Percentiles rank a stretch among this genome's conserved stretches.
phyloP scores from a whole-genome alignment of 2,888 invertebrate species.

The Nephrocerus scutellatus region DNA sequence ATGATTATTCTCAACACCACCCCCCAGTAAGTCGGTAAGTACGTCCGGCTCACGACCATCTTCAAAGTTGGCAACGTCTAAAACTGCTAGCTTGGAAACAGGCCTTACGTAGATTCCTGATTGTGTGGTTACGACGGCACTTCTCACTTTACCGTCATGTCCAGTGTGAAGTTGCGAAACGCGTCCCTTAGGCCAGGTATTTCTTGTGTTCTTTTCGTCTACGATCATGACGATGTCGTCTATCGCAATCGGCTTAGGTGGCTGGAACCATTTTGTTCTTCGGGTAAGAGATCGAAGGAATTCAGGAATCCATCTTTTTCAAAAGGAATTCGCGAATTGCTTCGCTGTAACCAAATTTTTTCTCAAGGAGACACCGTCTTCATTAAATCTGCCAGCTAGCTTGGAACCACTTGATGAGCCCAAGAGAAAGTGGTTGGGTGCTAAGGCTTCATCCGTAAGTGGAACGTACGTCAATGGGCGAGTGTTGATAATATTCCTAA shows the following conservation, averaged over 20 bases:
- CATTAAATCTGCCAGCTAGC: constrained; percentile 7
- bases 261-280: constrained; percentile 18
- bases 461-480: constrained; percentile 16
- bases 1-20: too few relatives aligned
- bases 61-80: too few relatives aligned
- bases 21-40: too few relatives aligned
- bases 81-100: constrained; percentile 18
- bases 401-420: constrained; percentile 20
- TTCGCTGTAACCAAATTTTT: constrained; percentile 14
- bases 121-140: constrained; percentile 12
- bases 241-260: constrained; percentile 10
- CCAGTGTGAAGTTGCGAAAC: constrained; percentile 1
- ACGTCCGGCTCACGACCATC: too few relatives aligned
- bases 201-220: constrained; percentile 14
- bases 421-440: constrained; percentile 28
- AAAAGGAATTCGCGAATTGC: constrained; percentile 16
- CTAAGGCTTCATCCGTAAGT: constrained; percentile 21
- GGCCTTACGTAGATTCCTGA: constrained; percentile 12
- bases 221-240: constrained; percentile 18
- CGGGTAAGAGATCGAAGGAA: constrained; percentile 16
- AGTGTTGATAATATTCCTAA: constrained; percentile 24
- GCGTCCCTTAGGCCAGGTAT: constrained; percentile 16
- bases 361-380: constrained; percentile 3
- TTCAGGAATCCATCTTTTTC: constrained; percentile 16
- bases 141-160: constrained; percentile 12